phyloP scores from a whole-genome alignment of 1,140 invertebrate species.

The Phymastichus coffea region DNA sequence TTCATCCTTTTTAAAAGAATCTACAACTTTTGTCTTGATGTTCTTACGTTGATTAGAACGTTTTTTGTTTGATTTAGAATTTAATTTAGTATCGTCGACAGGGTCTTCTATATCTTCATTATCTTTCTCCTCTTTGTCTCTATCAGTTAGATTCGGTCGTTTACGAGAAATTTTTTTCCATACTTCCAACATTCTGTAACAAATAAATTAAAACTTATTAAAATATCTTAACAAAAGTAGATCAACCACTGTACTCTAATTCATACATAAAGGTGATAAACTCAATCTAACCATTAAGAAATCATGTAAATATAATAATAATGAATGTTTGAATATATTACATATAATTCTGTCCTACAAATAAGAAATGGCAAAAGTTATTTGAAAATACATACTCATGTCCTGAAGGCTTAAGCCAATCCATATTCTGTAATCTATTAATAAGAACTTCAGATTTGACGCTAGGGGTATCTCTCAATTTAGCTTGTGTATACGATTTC shows the following conservation, averaged over 20 bases:
- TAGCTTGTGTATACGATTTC: constrained; percentile 6
- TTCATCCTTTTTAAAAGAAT: no score
- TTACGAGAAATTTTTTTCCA: no score
- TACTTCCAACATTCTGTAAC: no score
- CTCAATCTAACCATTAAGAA: constrained; percentile 7
- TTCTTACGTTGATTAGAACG: no score
- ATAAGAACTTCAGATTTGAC: constrained; percentile 27
- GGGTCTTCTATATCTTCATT: no score
- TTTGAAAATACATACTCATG: constrained; percentile 9
- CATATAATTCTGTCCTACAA: constrained; percentile 30
- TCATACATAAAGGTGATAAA: constrained; percentile 10
- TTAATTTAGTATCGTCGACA: no score
- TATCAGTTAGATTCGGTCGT: no score
- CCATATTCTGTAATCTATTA: constrained; percentile 34
- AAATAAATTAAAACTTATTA: constrained; percentile 1
- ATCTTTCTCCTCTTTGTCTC: no score
- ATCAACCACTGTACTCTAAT: neutral
- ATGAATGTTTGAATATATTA: no score
- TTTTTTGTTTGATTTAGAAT: no score
- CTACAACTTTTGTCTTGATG: no score
- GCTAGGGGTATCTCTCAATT: constrained; percentile 20
- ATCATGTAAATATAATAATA: no score
- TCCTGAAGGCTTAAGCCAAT: constrained; percentile 36
- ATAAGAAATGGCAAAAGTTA: neutral
- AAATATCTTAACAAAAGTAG: neutral